Base-by-base conservation (phyloP, 2,113 vertebrate genomes). In the Silurus glanis region DNA sequence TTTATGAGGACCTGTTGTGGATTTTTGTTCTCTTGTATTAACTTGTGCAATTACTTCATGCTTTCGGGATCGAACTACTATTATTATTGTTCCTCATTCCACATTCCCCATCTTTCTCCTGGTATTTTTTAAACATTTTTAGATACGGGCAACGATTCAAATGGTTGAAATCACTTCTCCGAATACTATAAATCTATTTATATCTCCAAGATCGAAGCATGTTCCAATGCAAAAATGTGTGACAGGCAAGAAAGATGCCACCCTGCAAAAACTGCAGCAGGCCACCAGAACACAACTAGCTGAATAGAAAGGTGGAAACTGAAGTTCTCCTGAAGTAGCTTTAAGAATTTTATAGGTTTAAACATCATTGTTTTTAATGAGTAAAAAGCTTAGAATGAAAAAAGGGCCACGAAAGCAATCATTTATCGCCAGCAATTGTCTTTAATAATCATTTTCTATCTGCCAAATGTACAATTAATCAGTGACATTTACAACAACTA, bases 401-500 rank as follows among this genome's bases (percentile, higher is more conserved):
- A 78, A 80, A 45, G 2, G 55, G 25, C 16, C 56, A 61, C 6
- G 47, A 47, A 13, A 61, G 6, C 78, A 80, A 6, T 28, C 61
- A 13, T 76, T 53, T 75, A 49, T 90, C 86, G 90, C 91, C 93
- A 95, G 94, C 91, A 93, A 93, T 93, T 80, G 89, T 93, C 91
- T 91, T 95, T 91, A 93, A 93, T 95, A 89, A 92, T 94, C 90
- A 92, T 84, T 92, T 92, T 93, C 93, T 93, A 88, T 94, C 92
- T 90, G 93, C 91, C 93, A 94, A 95, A 95, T 95, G 92, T 95
- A 95, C 94, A 95, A 93, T 91, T 93, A 90, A 91, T 87, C 86
- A 90, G 89, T 90, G 91, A 95, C 94, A 95, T 95, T 93, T 94
- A 95, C 94, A 94, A 94, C 95, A 94, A 92, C 93, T 92, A 94